Percentiles rank a stretch among this genome's conserved stretches.
Conservation (phyloP, 2,113 vertebrate genomes). For the Onychostruthus taczanowskii region DNA sequence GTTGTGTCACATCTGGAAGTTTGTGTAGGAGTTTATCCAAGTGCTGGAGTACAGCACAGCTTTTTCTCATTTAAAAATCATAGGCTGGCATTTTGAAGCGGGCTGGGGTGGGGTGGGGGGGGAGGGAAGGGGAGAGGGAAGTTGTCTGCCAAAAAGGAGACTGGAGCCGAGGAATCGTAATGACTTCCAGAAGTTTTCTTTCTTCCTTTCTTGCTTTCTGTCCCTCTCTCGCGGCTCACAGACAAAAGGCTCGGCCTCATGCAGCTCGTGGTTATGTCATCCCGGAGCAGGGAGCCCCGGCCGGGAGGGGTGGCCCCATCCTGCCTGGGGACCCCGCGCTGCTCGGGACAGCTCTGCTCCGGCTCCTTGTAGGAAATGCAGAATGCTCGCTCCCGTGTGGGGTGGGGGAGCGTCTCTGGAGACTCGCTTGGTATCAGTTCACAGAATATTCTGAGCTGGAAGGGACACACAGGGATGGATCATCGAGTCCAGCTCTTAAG, state of each 20-base stretch:
- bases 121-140: not conserved
- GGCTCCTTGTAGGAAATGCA: conserved; percentile 76
- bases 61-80: conserved; percentile 92
- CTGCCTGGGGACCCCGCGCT: not conserved
- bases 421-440: not conserved
- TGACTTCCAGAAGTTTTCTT: conserved; percentile 70
- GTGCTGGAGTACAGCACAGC: conserved; percentile 80
- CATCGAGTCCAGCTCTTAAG: not conserved
- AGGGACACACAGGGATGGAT: not conserved
- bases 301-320: not conserved
- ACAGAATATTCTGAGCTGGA: not conserved
- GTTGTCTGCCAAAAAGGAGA: conserved; percentile 71
- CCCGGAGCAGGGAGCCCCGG: not conserved
- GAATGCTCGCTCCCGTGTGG: conserved; percentile 77
- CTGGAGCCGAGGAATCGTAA: conserved; percentile 60
- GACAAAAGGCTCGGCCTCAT: conserved; percentile 46
- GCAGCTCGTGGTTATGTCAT: conserved; percentile 52
- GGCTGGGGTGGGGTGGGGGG: conserved; percentile 2
- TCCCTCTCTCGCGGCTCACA: not conserved
- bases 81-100: conserved; percentile 82
- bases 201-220: conserved; percentile 23
- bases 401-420: conserved; percentile 64
- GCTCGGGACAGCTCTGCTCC: not conserved
- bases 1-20: conserved; percentile 90
- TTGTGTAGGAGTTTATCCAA: conserved; percentile 89